Conservation (phyloP, 2,888 invertebrate species). For the Epistrophe eligans region DNA sequence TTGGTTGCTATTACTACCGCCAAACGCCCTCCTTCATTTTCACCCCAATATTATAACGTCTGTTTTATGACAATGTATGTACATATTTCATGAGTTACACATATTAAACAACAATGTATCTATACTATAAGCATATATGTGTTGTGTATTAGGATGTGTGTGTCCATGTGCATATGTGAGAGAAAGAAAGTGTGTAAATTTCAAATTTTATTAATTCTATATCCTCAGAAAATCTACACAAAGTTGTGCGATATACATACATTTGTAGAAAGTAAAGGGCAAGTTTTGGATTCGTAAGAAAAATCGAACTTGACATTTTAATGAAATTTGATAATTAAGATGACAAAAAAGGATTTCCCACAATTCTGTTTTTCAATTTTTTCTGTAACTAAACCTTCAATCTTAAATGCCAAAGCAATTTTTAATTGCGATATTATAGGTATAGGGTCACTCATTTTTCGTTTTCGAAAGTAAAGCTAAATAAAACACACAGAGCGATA, state of each 20-base stretch:
- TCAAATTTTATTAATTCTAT: conserved; percentile 12
- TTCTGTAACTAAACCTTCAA: too few species aligned
- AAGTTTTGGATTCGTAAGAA: not conserved
- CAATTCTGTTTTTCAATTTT: too few species aligned
- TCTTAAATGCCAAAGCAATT: too few species aligned
- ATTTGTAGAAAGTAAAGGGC: too few species aligned
- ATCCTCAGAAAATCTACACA: not conserved
- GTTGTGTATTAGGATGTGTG: not conserved
- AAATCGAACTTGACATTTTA: too few species aligned
- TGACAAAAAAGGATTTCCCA: too few species aligned
- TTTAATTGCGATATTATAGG: too few species aligned
- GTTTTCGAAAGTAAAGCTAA: too few species aligned
- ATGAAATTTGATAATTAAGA: too few species aligned
- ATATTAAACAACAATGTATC: conserved; percentile 15
- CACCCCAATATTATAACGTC: not conserved
- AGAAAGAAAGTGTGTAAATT: conserved; percentile 21
- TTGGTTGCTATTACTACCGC: conserved; percentile 39
- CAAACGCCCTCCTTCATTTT: not conserved
- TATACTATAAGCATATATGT: not conserved
- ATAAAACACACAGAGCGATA: too few species aligned
- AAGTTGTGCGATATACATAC: not conserved
- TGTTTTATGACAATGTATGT: conserved; percentile 50
- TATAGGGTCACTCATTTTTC: too few species aligned
- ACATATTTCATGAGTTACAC: conserved; percentile 57
- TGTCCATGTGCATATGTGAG: not conserved